A percentile compares a stretch with the other conserved stretches of the same genome.
phyloP scores from a whole-genome alignment of 2,888 invertebrate species.

The Unio pictorum region DNA sequence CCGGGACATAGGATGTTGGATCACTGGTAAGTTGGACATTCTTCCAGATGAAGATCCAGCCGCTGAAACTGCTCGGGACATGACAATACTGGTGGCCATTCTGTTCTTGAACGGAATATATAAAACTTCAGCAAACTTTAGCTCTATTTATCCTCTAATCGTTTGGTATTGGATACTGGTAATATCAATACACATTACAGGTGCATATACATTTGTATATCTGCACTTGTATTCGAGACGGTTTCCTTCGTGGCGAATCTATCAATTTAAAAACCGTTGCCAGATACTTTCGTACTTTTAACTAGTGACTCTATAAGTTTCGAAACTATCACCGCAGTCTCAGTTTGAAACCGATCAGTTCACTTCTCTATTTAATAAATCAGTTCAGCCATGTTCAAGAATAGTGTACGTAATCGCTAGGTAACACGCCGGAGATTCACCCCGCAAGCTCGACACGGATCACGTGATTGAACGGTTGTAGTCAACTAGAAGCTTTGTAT shows the following conservation, averaged over 20 bases:
- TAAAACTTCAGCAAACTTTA: too few relatives aligned
- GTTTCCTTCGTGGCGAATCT: background rate
- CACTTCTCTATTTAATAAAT: background rate
- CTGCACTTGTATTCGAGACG: constrained; percentile 1
- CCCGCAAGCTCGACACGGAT: background rate
- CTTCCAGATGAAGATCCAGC: constrained; percentile 25
- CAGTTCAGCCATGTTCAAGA: constrained; percentile 2
- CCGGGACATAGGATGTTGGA: constrained; percentile 47
- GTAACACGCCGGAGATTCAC: constrained; percentile 24
- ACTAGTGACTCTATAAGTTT: background rate
- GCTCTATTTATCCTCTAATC: too few relatives aligned
- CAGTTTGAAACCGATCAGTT: background rate
- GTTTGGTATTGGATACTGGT: too few relatives aligned
- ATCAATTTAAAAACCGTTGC: background rate
- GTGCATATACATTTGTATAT: background rate
- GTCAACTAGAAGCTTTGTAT: constrained; percentile 12
- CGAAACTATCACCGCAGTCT: too few relatives aligned
- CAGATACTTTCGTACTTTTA: background rate
- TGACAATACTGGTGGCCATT: constrained; percentile 32
- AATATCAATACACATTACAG: too few relatives aligned
- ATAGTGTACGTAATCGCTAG: constrained; percentile 51
- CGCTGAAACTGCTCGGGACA: constrained; percentile 22
- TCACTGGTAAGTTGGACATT: constrained; percentile 40
- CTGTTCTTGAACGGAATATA: background rate
- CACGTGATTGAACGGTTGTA: constrained; percentile 22